Evolutionary conservation across 2,113 vertebrate species (phyloP).

Genomic region (Xiphophorus hellerii): DNA sequence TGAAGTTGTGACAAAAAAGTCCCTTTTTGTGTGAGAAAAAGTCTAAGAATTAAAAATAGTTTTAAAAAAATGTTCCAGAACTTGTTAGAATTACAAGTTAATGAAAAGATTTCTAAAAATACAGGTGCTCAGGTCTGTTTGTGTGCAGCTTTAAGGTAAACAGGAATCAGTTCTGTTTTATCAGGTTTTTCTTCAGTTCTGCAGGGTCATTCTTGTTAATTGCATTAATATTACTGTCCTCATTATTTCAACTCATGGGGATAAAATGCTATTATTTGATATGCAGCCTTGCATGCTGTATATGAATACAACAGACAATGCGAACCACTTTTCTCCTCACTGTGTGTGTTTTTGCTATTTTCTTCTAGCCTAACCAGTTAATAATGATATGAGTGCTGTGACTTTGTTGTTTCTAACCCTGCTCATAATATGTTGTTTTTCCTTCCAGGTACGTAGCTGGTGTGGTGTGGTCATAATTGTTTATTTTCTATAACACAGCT

Average conservation of each 20-base stretch:
- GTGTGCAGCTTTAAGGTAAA: constrained; percentile 46
- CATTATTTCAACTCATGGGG: constrained; percentile 1
- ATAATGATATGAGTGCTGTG: constrained; percentile 33
- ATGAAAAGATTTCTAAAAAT: not conserved
- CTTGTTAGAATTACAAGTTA: too few species aligned
- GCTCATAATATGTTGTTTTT: constrained; percentile 14
- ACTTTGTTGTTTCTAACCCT: constrained; percentile 18
- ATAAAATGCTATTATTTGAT: constrained; percentile 8
- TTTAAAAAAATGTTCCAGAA: too few species aligned
- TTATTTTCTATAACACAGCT: constrained; percentile 17
- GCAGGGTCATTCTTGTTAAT: not conserved
- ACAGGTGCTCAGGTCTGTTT: not conserved
- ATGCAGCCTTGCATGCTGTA: constrained; percentile 32
- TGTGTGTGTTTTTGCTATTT: constrained; percentile 40
- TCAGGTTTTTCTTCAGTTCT: not conserved
- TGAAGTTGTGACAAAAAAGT: too few species aligned
- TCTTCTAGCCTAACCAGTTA: constrained; percentile 31
- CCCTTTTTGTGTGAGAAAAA: too few species aligned
- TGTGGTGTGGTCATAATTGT: constrained; percentile 37
- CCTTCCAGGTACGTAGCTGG: constrained; percentile 46
- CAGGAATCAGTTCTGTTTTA: not conserved
- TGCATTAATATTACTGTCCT: constrained; percentile 14
- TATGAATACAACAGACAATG: constrained; percentile 42
- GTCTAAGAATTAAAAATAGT: too few species aligned
- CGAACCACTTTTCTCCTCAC: constrained; percentile 41